Evolutionary conservation across 2,888 invertebrate species (phyloP), one percentile per base, ranked within the genome.

Genomic region (Dolichomitus sp.): DNA sequence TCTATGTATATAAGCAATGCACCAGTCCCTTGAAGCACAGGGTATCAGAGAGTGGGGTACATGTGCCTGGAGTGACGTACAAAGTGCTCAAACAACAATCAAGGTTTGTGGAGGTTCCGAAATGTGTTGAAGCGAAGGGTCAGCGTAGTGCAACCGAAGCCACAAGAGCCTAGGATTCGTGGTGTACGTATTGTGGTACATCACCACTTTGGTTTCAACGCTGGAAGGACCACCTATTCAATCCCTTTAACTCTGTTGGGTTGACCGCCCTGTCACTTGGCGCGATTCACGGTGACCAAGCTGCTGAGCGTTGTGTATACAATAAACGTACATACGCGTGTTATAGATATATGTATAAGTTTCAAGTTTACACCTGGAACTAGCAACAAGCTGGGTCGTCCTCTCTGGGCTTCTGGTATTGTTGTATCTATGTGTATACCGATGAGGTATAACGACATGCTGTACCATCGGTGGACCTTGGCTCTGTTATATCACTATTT

Each of bases 21-120:
- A 17, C n/a, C 17, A 61, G 61, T 14, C 17, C 7, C 61, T 19
- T 19, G 27, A 19, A n/a, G 61, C 7, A 19, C 7, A 19, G 37
- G 23, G 61, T 42, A 72, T 68, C 33, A 68, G 42, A 5, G 30
- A 48, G 45, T 11, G 19, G 59, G 45, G 57, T 40, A 54, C 17
- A 54, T 52, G 54, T 59, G 61, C 12, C 48, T 30, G 61, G 65
- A 69, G 70, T 70, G 54, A 70, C 63, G 70, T 66, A 85, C 84
- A 86, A 87, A 89, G 89, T 89, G 87, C 85, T 89, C 88, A 86
- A 89, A 89, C 89, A 89, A 88, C 88, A 87, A 89, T 89, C 87
- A 89, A 85, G 86, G 73, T 81, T 77, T 81, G 83, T 80, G 86
- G 63, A 81, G 77, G 84, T 61, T 9, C 9, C 61, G 86, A 83